Base-by-base conservation (phyloP, 2,888 invertebrate species). In the Helleia helle region DNA sequence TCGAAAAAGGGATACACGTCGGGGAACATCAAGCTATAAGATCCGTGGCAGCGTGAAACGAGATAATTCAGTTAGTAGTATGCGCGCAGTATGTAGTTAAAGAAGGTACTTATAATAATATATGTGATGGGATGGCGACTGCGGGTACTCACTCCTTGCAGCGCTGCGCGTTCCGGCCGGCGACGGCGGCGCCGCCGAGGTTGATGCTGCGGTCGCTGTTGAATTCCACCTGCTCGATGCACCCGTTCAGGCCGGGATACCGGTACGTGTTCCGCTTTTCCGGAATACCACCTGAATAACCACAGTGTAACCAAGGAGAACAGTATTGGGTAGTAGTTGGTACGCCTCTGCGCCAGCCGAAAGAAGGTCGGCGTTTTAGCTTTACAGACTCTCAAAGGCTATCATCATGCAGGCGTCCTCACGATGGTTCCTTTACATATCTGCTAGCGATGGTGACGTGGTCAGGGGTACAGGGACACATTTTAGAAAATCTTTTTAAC, bases 281-380 rank as follows among this genome's bases (percentile, higher is more conserved):
- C 0, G 96, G 96, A 7, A 93, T 88, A 30, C 97, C 97, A 59
- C 97, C 95, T 92, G 54, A 7, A 59, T 57, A n/a, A n/a, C n/a
- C n/a, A n/a, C n/a, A n/a, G n/a, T n/a, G n/a, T n/a, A n/a, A n/a
- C n/a, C n/a, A n/a, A n/a, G n/a, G n/a, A n/a, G n/a, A n/a, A n/a
- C n/a, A n/a, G n/a, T n/a, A n/a, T n/a, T n/a, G n/a, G n/a, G n/a
- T n/a, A n/a, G n/a, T n/a, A n/a, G n/a, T n/a, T n/a, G n/a, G n/a
- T n/a, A n/a, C n/a, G n/a, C n/a, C n/a, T n/a, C n/a, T n/a, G n/a
- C n/a, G n/a, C n/a, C n/a, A n/a, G n/a, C n/a, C n/a, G n/a, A n/a
- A n/a, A n/a, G n/a, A n/a, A n/a, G n/a, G n/a, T n/a, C n/a, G n/a
- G n/a, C n/a, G n/a, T n/a, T n/a, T n/a, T n/a, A n/a, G n/a, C n/a